phyloP scores from a whole-genome alignment of 2,888 invertebrate genomes.

The Beris morrisii region DNA sequence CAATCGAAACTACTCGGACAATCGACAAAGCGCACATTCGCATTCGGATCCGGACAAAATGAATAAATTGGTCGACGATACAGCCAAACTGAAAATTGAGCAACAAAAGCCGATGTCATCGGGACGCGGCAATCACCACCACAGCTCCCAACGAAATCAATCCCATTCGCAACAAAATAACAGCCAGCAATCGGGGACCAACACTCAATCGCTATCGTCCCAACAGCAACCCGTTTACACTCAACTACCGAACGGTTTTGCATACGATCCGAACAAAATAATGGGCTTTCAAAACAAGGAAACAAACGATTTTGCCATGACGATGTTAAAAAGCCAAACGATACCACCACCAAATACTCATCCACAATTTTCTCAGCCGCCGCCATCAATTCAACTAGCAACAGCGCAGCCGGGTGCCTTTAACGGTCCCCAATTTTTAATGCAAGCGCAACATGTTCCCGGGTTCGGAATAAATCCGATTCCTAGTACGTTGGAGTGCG shows the following conservation, averaged over 20 bases:
- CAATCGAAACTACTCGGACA: conserved; percentile 43
- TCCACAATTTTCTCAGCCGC: conserved; percentile 17
- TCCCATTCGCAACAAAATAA: conserved; percentile 35
- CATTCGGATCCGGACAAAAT: conserved; percentile 39
- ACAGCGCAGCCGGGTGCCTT: conserved; percentile 24
- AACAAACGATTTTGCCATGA: conserved; percentile 55
- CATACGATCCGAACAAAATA: conserved; percentile 55
- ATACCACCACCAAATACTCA: conserved; percentile 37
- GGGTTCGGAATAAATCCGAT: conserved; percentile 49
- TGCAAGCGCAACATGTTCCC: conserved; percentile 33
- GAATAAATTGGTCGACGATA: conserved; percentile 45
- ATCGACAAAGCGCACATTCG: conserved; percentile 49
- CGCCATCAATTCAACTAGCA: conserved; percentile 39
- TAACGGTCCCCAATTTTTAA: conserved; percentile 26
- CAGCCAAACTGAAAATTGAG: conserved; percentile 48
- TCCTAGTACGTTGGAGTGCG: conserved; percentile 31
- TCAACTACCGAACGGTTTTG: conserved; percentile 49
- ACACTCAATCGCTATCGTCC: conserved; percentile 11
- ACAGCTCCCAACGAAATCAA: conserved; percentile 25
- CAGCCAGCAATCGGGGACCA: conserved; percentile 16
- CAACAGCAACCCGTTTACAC: conserved; percentile 36
- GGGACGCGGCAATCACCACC: background rate
- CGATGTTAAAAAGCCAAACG: conserved; percentile 52
- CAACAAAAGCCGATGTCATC: conserved; percentile 37
- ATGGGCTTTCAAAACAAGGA: conserved; percentile 56